phyloP scores from a whole-genome alignment of 2,888 invertebrate genomes.

The Ochropacha duplaris region DNA sequence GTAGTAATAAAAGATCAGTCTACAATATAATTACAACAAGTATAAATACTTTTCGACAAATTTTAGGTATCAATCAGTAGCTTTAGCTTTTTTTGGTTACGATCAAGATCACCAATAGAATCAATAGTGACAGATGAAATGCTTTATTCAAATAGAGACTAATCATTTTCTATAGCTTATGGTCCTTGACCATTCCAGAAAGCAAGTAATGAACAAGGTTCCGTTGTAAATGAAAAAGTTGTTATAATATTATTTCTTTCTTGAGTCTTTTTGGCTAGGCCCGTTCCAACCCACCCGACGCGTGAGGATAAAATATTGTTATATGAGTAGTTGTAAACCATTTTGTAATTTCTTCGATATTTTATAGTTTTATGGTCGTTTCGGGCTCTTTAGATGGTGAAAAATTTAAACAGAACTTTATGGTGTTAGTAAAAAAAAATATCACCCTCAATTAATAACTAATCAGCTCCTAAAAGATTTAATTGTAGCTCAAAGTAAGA shows the following conservation, averaged over 20 bases:
- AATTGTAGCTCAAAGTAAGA: constrained; percentile 27
- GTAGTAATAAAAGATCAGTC: not conserved
- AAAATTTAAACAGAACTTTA: constrained; percentile 53
- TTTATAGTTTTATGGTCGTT: constrained; percentile 73
- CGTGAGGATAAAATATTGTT: constrained; percentile 76
- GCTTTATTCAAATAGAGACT: constrained; percentile 58
- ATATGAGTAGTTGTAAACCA: constrained; percentile 70
- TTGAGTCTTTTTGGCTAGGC: constrained; percentile 25
- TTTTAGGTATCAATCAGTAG: constrained; percentile 14
- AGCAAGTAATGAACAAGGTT: constrained; percentile 57
- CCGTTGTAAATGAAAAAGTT: constrained; percentile 52
- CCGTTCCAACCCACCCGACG: constrained; percentile 32
- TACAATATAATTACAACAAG: not conserved
- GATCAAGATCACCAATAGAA: constrained; percentile 71
- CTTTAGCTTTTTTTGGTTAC: constrained; percentile 46
- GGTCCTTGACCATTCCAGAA: constrained; percentile 74
- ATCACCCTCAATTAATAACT: constrained; percentile 46
- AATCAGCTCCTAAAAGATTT: constrained; percentile 61
- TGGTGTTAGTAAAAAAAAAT: constrained; percentile 49
- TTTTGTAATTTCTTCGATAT: constrained; percentile 69
- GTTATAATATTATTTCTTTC: constrained; percentile 38
- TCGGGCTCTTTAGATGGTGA: constrained; percentile 56
- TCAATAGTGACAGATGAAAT: constrained; percentile 68
- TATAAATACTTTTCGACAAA: not conserved
- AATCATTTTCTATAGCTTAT: constrained; percentile 59